Evolutionary conservation across 2,113 vertebrate species (phyloP).

Genomic region (Ictalurus punctatus): DNA sequence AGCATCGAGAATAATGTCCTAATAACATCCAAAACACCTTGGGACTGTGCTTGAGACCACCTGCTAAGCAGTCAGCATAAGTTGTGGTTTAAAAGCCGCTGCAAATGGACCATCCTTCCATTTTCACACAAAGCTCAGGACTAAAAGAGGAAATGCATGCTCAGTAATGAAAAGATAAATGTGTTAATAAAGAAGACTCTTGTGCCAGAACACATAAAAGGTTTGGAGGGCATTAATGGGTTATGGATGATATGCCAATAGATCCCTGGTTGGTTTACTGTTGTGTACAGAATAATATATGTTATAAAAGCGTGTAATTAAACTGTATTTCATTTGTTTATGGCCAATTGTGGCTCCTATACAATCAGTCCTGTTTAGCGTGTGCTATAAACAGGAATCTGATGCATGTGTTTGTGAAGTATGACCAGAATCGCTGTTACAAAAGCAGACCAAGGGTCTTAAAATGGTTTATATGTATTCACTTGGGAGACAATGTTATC

Average conservation of each 20-base stretch:
- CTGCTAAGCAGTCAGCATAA: conserved; percentile 2
- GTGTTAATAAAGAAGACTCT: conserved; percentile 25
- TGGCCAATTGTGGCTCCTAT: neutral
- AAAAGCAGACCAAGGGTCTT: neutral
- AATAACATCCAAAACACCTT: conserved; percentile 23
- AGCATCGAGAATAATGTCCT: conserved; percentile 11
- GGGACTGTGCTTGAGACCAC: conserved; percentile 6
- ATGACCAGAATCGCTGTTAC: neutral
- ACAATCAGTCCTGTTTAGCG: neutral
- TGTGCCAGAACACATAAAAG: neutral
- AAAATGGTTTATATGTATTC: neutral
- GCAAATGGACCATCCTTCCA: neutral
- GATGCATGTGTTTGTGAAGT: neutral
- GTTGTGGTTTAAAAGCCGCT: neutral
- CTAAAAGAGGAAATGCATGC: conserved; percentile 2
- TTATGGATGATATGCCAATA: neutral
- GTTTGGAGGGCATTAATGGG: conserved; percentile 7
- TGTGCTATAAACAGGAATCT: conserved; percentile 4
- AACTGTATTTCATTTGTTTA: neutral
- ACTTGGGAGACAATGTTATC: neutral
- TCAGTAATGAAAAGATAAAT: conserved; percentile 23
- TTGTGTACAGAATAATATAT: neutral
- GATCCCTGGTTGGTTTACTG: neutral
- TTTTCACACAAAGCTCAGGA: neutral
- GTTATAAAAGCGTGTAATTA: neutral